Evolutionary conservation across 2,888 invertebrate genomes (phyloP), one percentile per base, ranked within the genome.

Genomic region (Eretmocerus hayati): DNA sequence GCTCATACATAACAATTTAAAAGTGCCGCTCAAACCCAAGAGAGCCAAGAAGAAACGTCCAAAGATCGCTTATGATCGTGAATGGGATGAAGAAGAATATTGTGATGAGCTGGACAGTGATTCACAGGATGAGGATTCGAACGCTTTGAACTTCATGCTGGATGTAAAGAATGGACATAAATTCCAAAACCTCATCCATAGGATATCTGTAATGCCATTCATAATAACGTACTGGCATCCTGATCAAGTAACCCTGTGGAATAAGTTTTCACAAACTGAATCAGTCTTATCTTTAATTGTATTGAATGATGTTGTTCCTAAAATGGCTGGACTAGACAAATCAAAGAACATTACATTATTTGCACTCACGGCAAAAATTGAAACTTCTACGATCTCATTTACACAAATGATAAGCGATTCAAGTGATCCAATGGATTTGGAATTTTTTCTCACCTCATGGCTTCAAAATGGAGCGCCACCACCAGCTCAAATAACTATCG

Each of bases 41-140:
- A 46, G 40, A 22, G 15, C 23, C 11, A 37, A 44, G 20, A 46
- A 45, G 30, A 38, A 42, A 38, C 35, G 48, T 16, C 22, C 42
- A 9, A 2, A 5, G 19, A 19, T 9, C 3, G 23, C 13, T 6
- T 50, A 38, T 13, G 9, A 37, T 26, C 21, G 35, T n/a, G 32
- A 18, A 20, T 53, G 53, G 53, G 45, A 53, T 37, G 48, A 53
- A 20, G 47, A 42, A 22, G 42, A 50, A 40, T 48, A 26, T 45
- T 53, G 48, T 35, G 53, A 53, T 11, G 33, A 36, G 2, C 35
- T 53, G 2, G 42, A 50, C 6, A 43, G 30, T 20, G 36, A 39
- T 3, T 15, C 38, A 19, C 22, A 48, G 31, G 4, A 18, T 4
- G n/a, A 19, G 22, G 21, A 9, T 5, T 11, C 26, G 15, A 47